phyloP scores from a whole-genome alignment of 2,113 vertebrate species.

The Hirundichthys speculiger region DNA sequence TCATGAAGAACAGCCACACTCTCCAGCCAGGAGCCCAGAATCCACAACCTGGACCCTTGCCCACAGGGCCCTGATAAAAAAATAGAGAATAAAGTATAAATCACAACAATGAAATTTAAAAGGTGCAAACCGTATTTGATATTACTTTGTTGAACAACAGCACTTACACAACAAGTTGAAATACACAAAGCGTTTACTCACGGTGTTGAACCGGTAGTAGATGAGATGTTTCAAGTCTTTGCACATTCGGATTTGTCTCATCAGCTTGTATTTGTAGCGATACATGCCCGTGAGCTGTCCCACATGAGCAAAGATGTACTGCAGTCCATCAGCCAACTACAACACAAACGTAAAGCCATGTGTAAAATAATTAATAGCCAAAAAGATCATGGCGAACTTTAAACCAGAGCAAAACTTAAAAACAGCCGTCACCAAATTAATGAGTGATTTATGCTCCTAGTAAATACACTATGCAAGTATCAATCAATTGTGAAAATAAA shows the following conservation, averaged over 20 bases:
- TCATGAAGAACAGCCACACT: conserved; percentile 99
- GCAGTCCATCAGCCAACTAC: conserved; percentile 93
- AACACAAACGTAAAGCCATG: conserved; percentile 24
- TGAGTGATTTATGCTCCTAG: background rate
- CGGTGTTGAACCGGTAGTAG: conserved; percentile 98
- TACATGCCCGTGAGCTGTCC: conserved; percentile 99
- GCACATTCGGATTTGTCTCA: conserved; percentile 99
- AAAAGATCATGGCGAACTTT: background rate
- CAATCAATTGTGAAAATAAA: too few species aligned
- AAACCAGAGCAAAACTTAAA: too few species aligned
- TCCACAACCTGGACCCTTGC: conserved; percentile 98
- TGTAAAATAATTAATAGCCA: background rate
- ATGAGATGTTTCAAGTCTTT: conserved; percentile 99
- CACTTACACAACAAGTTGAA: background rate
- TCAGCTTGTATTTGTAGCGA: conserved; percentile 98
- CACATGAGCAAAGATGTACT: conserved; percentile 99
- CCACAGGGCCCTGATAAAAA: conserved; percentile 90
- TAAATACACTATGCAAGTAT: background rate
- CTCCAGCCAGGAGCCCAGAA: conserved; percentile 99
- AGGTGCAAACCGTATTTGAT: background rate
- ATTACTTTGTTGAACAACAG: too few species aligned
- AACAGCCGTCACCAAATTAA: background rate
- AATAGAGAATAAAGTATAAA: background rate
- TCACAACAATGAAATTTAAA: background rate
- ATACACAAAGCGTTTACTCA: conserved; percentile 68